phyloP scores from a whole-genome alignment of 2,797 vertebrate species.

The Acomys russatus region DNA sequence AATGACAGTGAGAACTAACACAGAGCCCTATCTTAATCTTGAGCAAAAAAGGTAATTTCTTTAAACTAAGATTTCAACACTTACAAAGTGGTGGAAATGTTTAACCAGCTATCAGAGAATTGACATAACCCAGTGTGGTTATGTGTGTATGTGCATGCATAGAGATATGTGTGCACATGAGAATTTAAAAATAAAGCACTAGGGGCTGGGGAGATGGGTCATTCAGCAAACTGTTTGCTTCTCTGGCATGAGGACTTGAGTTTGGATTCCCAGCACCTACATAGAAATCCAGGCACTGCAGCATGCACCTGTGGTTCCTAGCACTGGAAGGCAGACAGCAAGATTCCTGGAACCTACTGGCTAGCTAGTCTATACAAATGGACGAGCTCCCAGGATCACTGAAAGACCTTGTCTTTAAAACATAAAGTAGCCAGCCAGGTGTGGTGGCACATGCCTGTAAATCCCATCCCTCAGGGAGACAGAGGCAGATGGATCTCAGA shows the following conservation, averaged over 20 bases:
- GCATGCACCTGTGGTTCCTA: too few relatives aligned
- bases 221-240: neutral
- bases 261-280: neutral
- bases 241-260: too few relatives aligned
- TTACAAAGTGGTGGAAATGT: neutral
- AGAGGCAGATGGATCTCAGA: too few relatives aligned
- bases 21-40: neutral
- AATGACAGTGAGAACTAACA: neutral
- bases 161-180: neutral
- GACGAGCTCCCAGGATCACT: neutral
- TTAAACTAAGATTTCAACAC: neutral
- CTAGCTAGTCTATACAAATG: neutral
- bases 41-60: conserved; percentile 1
- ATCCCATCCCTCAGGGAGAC: too few relatives aligned
- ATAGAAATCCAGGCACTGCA: neutral
- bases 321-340: neutral
- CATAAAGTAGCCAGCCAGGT: too few relatives aligned
- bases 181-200: conserved; percentile 36
- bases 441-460: too few relatives aligned
- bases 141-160: neutral
- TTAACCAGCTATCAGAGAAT: neutral
- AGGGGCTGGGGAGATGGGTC: neutral
- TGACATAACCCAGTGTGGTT: neutral
- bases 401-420: neutral
- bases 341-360: neutral